Percentiles rank a stretch among this genome's conserved stretches.
Conservation (phyloP, 2,797 vertebrate genomes). For the Lerista edwardsae region DNA sequence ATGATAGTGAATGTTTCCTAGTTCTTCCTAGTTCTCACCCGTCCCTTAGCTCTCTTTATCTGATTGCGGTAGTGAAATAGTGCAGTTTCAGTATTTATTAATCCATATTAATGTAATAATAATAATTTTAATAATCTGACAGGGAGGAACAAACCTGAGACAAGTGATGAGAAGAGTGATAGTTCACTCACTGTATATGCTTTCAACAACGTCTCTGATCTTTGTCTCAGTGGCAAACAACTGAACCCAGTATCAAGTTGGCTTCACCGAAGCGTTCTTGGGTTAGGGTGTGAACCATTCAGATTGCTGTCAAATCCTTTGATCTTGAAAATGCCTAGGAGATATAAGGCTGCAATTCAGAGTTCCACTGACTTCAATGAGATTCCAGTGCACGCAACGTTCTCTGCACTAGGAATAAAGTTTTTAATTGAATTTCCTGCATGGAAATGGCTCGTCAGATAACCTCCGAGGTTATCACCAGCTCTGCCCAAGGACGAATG, state of each 20-base stretch:
- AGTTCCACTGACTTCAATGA: constrained; percentile 7
- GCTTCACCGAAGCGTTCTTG: neutral
- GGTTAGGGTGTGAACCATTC: constrained; percentile 19
- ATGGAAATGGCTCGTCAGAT: neutral
- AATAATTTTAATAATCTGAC: too few species aligned
- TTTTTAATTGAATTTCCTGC: neutral
- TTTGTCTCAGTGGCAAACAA: neutral
- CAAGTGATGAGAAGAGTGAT: neutral
- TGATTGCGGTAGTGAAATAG: too few species aligned
- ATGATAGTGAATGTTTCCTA: too few species aligned
- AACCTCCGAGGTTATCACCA: neutral
- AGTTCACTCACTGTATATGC: neutral
- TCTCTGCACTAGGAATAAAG: neutral
- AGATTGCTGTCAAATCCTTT: neutral
- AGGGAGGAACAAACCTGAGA: neutral
- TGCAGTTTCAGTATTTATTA: too few species aligned
- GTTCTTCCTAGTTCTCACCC: too few species aligned
- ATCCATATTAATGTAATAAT: too few species aligned
- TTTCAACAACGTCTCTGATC: neutral
- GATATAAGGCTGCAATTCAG: neutral
- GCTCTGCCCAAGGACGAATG: neutral
- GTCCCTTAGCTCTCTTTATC: too few species aligned
- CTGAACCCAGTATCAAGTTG: neutral
- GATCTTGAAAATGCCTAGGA: constrained; percentile 3
- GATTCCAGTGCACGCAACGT: neutral